Evolutionary conservation across 2,888 invertebrate species (phyloP), one percentile per base, ranked within the genome.

Genomic region (Drosophila heteroneura): DNA sequence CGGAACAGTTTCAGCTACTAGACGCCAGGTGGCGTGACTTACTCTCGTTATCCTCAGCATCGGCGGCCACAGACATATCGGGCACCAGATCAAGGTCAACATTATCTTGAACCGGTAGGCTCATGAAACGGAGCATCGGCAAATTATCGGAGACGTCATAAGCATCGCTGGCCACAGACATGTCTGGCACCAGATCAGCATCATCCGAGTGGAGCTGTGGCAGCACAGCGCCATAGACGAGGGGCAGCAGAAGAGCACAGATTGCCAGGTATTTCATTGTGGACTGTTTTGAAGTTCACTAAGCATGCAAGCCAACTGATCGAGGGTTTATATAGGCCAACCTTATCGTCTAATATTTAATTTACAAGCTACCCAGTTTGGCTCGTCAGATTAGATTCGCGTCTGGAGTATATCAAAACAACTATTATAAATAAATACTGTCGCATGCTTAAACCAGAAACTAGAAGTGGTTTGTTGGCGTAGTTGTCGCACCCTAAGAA

Each of bases 181-280:
- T 81, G 5, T 85, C 85, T 16, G 85, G 73, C 3, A 80, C 57
- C 14, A 56, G 60, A 41, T 74, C 73, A 9, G 60, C 32, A 37
- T 61, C 51, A 9, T 60, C 62, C 26, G 32, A n/a, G 44, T 54
- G 37, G 1, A 52, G 28, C 52, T 49, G 67, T 26, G 76, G 83
- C 32, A 71, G 35, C 7, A 56, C 66, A 19, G 83, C 82, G 37
- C 86, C 83, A 58, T 75, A 85, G 76, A 90, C 90, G 28, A 90
- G 80, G 56, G 85, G 88, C 47, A 85, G 61, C 26, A 85, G 74
- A 28, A 85, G 71, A 7, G 83, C 81, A 53, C 80, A 87, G 37
- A 85, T 58, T 44, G 90, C 76, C 5, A 82, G 52, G 63, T 75
- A 73, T 70, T 88, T 90, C 90, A 85, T 85, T 44, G 71, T 58